A percentile compares a stretch with the other conserved stretches of the same genome.
phyloP scores from a whole-genome alignment of 2,113 vertebrate species.

The Pteronura brasiliensis region DNA sequence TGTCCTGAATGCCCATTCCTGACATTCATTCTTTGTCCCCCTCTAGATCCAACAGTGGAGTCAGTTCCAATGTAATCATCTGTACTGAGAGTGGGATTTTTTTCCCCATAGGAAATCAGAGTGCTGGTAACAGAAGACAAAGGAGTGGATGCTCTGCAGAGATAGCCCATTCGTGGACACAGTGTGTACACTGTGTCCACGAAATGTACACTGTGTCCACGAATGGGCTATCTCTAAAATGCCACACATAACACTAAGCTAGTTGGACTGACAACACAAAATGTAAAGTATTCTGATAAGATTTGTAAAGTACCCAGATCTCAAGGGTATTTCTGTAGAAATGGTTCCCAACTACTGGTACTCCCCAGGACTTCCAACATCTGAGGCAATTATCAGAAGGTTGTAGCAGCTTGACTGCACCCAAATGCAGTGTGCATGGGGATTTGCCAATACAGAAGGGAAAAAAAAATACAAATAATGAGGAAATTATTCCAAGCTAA shows the following conservation, averaged over 20 bases:
- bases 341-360: neutral
- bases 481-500: neutral
- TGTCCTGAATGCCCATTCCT: neutral
- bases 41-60: neutral
- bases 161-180: too few relatives aligned
- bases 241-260: neutral
- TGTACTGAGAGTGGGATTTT: neutral
- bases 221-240: neutral
- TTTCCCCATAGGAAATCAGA: neutral
- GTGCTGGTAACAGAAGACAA: neutral
- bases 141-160: neutral
- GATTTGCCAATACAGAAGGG: neutral
- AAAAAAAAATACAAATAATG: neutral
- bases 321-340: conserved; percentile 9
- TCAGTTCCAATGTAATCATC: neutral
- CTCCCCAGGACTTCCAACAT: neutral
- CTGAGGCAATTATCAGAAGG: neutral
- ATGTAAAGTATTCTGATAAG: neutral
- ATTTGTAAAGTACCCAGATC: neutral
- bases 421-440: neutral
- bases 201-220: neutral
- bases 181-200: too few relatives aligned
- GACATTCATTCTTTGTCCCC: too few relatives aligned
- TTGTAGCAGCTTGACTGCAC: neutral
- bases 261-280: neutral